A percentile compares a stretch with the other conserved stretches of the same genome.
Conservation (phyloP, 2,888 invertebrate species). For the Apodemia mormo region DNA sequence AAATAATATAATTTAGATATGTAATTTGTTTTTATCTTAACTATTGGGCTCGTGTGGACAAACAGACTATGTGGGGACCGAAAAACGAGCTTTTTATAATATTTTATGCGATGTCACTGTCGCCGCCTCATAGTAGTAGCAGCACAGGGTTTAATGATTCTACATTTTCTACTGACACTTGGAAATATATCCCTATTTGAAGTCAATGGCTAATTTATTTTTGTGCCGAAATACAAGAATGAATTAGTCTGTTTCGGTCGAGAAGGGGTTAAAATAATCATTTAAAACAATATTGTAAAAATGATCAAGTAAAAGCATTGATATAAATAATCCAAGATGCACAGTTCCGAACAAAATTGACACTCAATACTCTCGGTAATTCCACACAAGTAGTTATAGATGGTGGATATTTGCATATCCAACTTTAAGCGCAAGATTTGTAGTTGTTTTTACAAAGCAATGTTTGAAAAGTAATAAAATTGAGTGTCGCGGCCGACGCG, state of each 20-base stretch:
- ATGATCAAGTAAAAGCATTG: no score
- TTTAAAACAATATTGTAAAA: neutral
- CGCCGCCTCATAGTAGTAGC: neutral
- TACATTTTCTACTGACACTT: neutral
- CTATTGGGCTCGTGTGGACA: constrained; percentile 3
- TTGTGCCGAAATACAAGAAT: neutral
- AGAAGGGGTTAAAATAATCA: neutral
- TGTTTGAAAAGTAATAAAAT: no score
- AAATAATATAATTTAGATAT: neutral
- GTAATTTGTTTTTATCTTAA: neutral
- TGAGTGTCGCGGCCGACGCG: no score
- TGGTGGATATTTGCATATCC: no score
- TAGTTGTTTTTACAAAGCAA: no score
- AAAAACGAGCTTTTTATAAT: constrained; percentile 20
- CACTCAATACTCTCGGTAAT: no score
- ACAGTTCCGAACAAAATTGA: no score
- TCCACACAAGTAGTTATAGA: no score
- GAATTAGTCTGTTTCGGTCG: neutral
- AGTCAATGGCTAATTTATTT: neutral
- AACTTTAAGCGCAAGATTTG: no score
- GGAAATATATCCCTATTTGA: neutral
- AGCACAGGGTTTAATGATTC: neutral
- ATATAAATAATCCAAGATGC: no score
- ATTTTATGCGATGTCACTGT: constrained; percentile 34
- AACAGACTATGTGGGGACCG: constrained; percentile 14